These are phyloP conservation scores for Styela plicata DNA, from an alignment of 23 tunicate species.

Conservation along the genomic window DNA sequence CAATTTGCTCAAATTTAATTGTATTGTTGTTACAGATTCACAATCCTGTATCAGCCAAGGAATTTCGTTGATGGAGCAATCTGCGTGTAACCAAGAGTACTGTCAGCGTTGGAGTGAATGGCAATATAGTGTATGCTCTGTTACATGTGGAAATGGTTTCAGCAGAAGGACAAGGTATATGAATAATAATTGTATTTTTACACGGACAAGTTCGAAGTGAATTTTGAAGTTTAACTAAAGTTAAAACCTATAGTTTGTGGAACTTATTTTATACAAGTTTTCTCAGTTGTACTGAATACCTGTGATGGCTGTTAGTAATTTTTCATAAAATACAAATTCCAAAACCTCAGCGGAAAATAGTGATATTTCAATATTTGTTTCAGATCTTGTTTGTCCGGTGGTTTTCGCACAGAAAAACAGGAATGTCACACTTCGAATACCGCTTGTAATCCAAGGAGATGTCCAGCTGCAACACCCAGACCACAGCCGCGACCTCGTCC, in stretches of 20 bases:
- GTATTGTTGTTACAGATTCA: background rate
- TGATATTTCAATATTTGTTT: too few species aligned
- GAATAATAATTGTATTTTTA: background rate
- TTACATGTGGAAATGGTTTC: conserved; percentile 3
- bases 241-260: too few species aligned
- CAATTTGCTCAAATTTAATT: too few species aligned
- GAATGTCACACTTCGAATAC: background rate
- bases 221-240: too few species aligned
- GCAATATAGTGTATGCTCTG: background rate
- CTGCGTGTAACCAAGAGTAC: background rate
- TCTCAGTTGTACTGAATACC: too few species aligned
- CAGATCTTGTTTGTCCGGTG: background rate
- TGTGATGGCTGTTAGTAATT: too few species aligned
- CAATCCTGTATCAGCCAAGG: background rate
- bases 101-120: background rate
- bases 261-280: too few species aligned
- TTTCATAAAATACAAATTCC: too few species aligned
- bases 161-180: conserved; percentile 1
- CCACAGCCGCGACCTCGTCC: background rate
- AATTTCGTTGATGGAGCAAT: background rate
- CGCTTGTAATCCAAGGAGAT: background rate
- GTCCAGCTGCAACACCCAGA: background rate
- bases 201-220: background rate
- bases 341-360: too few species aligned
- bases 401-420: background rate